Evolutionary conservation across 2,888 invertebrate genomes (phyloP), one percentile per base, ranked within the genome.

Genomic region (Alentia gelatinosa): DNA sequence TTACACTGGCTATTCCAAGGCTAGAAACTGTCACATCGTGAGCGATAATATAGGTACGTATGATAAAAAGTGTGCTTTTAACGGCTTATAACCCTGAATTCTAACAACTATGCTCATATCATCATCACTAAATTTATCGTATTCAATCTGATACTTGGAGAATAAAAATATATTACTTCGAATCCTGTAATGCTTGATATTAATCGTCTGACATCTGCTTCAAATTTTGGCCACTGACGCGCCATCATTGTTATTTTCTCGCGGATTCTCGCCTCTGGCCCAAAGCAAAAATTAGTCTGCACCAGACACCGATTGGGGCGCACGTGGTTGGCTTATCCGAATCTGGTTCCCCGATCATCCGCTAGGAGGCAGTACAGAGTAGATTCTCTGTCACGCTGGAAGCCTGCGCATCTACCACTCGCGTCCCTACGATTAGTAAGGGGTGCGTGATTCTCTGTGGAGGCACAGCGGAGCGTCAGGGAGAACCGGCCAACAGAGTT

Each of bases 191-290:
- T 37, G 23, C 23, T 47, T 26, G 89, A 75, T 40, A 91, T 89
- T 68, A 91, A 79, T 26, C 75, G 56, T 84, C 84, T 91, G 50
- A 63, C 83, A 26, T 89, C 89, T n/a, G 33, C 86, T 91, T 91
- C 91, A 83, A 89, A 89, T 56, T 56, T 89, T 23, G 63, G 39
- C 63, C 89, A 74, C 30, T 26, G 33, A 0, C 91, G 91, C 91
- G 91, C 91, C 91, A 91, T 91, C 5, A 47, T 86, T 86, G 68
- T 90, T 86, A 47, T 42, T 9, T 39, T 90, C 79, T 90, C 90
- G 90, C 74, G 47, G 47, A 12, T 1, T 86, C 86, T 26, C 86
- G 86, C 47, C 30, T 9, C 26, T 26, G 86, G 47, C 42, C 86
- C 33, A 12, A 86, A 86, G 47, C 50, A 86, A 86, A 86, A 47